Percentiles rank a stretch among this genome's conserved stretches.
phyloP scores from a whole-genome alignment of 2,888 invertebrate species.

The Microdon myrmicae region DNA sequence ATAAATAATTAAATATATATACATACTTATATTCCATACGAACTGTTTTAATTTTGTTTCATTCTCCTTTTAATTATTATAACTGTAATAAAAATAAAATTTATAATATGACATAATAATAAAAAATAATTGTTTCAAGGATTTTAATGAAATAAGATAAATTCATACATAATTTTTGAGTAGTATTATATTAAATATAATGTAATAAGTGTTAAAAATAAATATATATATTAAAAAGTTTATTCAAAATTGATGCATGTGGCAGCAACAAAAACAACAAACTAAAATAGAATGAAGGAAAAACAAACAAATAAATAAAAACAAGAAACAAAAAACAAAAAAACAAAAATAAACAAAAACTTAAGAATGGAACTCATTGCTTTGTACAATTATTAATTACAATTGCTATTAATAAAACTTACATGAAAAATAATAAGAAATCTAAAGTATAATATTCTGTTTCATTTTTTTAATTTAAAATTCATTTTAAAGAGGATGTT shows the following conservation, averaged over 20 bases:
- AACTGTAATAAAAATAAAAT: slow-evolving; percentile 26
- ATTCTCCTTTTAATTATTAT: too few relatives aligned
- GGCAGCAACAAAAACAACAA: too few relatives aligned
- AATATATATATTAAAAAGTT: slow-evolving; percentile 30
- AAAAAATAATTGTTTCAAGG: slow-evolving; percentile 11
- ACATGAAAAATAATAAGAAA: slow-evolving; percentile 42
- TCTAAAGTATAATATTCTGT: too few relatives aligned
- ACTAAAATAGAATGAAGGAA: slow-evolving; percentile 41
- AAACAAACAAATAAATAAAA: slow-evolving; percentile 19
- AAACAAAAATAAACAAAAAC: slow-evolving; percentile 5
- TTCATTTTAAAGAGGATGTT: too few relatives aligned
- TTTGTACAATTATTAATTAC: slow-evolving; percentile 52
- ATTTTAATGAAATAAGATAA: slow-evolving; percentile 19
- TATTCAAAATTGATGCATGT: slow-evolving; percentile 18
- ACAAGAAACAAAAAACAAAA: slow-evolving; percentile 4
- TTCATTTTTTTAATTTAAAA: too few relatives aligned
- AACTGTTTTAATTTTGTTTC: too few relatives aligned
- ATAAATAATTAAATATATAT: too few relatives aligned
- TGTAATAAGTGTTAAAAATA: slow-evolving; percentile 43
- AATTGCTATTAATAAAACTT: slow-evolving; percentile 48
- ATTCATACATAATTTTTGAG: slow-evolving; percentile 38
- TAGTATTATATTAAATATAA: slow-evolving; percentile 48
- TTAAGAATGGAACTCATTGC: slow-evolving; percentile 37
- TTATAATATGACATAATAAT: slow-evolving; percentile 6
- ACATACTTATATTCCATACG: too few relatives aligned